Evolutionary conservation across 2,113 vertebrate species (phyloP), one percentile per base, ranked within the genome.

Genomic region (Prolemur simus): DNA sequence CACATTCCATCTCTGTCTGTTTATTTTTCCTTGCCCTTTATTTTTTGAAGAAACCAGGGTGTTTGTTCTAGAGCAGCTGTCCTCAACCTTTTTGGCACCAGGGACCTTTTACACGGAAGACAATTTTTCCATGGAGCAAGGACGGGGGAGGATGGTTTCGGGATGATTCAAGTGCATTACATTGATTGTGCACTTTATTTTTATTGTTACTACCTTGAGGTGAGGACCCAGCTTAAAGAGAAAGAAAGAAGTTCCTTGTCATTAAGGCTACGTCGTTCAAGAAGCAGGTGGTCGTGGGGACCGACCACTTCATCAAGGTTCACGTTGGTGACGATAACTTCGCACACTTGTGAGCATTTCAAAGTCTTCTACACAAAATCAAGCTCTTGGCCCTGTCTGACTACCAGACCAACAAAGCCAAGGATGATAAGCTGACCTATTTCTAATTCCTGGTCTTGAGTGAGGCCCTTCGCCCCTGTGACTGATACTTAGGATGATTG

Each of bases 301-400:
- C 0, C 0, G 99, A 98, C 95, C 99, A 98, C 97, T 99, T 98
- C 25, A 98, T 99, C 66, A 99, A 99, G 99, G 99, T 99, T 81
- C 98, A 99, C 0, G 98, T 99, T 8, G 99, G 98, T 6, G 98
- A 97, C 0, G 98, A 99, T 0, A 96, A 99, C 2, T 98, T 98
- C 25, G 0, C 99, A 66, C 99, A 99, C 96, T 15, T 99, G 21
- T 94, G 98, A 8, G 98, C 99, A 15, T 98, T 94, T 66, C 0
- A 92, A 58, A 92, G 87, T 10, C 98, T 99, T 1, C 99, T 99
- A 0, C 98, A 98, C 0, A 0, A 97, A 21, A 98, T 98, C 3
- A 94, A 96, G 68, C 97, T 93, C 0, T 10, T 97, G 32, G 25
- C 86, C 34, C 95, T 99, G 77, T 7, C 37, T 20, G 4, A 12